Evolutionary conservation across 2,888 invertebrate genomes (phyloP).

Genomic region (Plagodis pulveraria): DNA sequence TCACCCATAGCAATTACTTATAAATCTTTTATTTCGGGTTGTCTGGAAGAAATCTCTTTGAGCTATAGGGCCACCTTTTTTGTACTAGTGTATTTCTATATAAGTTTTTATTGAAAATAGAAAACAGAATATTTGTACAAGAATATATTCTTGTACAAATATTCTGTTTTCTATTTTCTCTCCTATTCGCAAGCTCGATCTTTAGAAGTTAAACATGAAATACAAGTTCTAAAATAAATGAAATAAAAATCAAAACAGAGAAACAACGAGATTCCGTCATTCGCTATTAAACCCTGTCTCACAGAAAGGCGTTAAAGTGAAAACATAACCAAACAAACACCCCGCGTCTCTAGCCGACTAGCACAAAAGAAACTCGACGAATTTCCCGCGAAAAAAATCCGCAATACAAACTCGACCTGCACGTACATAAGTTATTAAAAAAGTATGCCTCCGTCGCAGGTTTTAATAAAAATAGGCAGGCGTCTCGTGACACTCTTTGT

Average conservation of each 20-base stretch:
- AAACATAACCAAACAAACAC: constrained; percentile 45
- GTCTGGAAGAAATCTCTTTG: no score
- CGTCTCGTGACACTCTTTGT: constrained; percentile 80
- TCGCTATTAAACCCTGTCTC: constrained; percentile 3
- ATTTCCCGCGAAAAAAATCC: constrained; percentile 70
- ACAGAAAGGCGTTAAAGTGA: constrained; percentile 18
- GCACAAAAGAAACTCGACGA: constrained; percentile 74
- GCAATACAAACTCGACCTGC: constrained; percentile 56
- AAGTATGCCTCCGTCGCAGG: constrained; percentile 79
- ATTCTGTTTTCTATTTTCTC: no score
- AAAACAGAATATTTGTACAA: no score
- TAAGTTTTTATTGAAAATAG: no score
- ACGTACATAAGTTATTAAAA: constrained; percentile 84
- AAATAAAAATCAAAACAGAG: not conserved
- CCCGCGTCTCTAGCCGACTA: constrained; percentile 60
- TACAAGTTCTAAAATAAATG: no score
- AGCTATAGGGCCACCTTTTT: no score
- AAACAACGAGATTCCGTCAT: constrained; percentile 1
- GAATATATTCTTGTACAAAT: no score
- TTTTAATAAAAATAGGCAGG: constrained; percentile 85
- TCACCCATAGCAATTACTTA: no score
- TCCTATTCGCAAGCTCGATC: no score
- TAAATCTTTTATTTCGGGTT: no score
- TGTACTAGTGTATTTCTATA: no score
- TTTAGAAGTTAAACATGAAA: no score